Percentiles rank a stretch among this genome's conserved stretches.
These are phyloP conservation scores for Macaria notata DNA, from an alignment of 2,888 invertebrate species.

Conservation along the genomic window DNA sequence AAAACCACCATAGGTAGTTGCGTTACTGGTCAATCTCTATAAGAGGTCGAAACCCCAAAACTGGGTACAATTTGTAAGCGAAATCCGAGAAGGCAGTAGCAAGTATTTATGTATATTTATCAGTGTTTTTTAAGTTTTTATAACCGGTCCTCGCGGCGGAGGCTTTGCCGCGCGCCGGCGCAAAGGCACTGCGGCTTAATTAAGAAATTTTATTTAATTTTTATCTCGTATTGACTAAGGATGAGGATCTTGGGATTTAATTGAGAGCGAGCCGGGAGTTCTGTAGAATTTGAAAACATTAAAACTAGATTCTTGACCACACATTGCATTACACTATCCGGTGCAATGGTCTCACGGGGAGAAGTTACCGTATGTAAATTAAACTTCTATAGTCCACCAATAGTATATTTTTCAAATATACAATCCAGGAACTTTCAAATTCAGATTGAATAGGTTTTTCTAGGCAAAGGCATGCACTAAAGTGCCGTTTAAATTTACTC, in stretches of 20 bases:
- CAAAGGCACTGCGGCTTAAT: background rate
- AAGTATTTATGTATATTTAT: slow-evolving; percentile 58
- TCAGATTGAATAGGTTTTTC: too few relatives aligned
- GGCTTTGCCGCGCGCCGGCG: slow-evolving; percentile 10
- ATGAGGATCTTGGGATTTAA: background rate
- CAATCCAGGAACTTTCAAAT: too few relatives aligned
- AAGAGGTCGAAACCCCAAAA: slow-evolving; percentile 22
- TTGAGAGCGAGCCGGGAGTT: background rate
- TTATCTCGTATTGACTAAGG: slow-evolving; percentile 10
- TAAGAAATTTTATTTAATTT: slow-evolving; percentile 15
- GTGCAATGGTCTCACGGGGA: too few relatives aligned
- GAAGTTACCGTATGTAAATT: too few relatives aligned
- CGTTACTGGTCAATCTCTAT: slow-evolving; percentile 5
- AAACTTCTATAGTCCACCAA: too few relatives aligned
- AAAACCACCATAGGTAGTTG: slow-evolving; percentile 3
- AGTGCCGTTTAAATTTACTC: too few relatives aligned
- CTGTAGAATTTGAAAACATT: too few relatives aligned
- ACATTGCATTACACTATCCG: too few relatives aligned
- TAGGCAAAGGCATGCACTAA: too few relatives aligned
- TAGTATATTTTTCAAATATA: too few relatives aligned
- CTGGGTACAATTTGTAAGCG: slow-evolving; percentile 74
- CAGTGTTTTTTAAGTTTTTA: slow-evolving; percentile 30
- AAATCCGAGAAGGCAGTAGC: slow-evolving; percentile 52
- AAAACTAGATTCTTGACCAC: too few relatives aligned
- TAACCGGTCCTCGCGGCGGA: slow-evolving; percentile 18